Percentiles rank a stretch among this genome's conserved stretches.
phyloP scores from a whole-genome alignment of 2,888 invertebrate species.

The Synergus laeviventris region DNA sequence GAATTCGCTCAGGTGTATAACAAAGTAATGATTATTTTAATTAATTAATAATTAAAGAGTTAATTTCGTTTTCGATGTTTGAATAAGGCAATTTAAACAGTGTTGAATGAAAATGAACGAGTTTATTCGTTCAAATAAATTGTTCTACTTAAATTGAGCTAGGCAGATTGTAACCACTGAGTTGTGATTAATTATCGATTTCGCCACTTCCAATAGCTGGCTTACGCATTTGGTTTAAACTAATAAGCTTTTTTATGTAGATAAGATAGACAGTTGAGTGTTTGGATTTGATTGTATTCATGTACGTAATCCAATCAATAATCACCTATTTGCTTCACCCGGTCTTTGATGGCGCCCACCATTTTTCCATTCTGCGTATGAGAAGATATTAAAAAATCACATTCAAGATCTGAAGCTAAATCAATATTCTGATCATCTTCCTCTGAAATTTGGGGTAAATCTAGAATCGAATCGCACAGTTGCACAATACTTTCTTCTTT shows the following conservation, averaged over 20 bases:
- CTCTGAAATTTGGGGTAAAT: constrained; percentile 73
- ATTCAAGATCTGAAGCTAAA: constrained; percentile 61
- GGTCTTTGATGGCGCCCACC: constrained; percentile 55
- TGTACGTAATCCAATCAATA: constrained; percentile 24
- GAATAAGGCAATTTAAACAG: background rate
- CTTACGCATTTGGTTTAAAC: constrained; percentile 12
- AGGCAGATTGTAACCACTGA: background rate
- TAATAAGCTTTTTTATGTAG: constrained; percentile 24
- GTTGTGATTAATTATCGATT: constrained; percentile 22
- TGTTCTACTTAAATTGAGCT: background rate
- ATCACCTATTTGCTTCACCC: constrained; percentile 58
- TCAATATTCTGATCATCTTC: constrained; percentile 77
- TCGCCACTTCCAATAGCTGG: background rate
- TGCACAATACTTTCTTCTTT: constrained; percentile 78
- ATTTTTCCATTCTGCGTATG: constrained; percentile 57
- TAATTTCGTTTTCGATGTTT: background rate
- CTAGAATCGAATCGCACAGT: constrained; percentile 77
- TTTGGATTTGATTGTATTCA: constrained; percentile 14
- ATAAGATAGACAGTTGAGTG: constrained; percentile 23
- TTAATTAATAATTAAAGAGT: no score
- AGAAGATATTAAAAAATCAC: constrained; percentile 68
- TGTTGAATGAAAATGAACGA: constrained; percentile 43
- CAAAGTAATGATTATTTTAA: no score
- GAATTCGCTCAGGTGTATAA: no score
- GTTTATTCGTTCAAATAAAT: background rate